Base-by-base conservation (phyloP, 2,797 vertebrate genomes). In the Oryzias sinensis region DNA sequence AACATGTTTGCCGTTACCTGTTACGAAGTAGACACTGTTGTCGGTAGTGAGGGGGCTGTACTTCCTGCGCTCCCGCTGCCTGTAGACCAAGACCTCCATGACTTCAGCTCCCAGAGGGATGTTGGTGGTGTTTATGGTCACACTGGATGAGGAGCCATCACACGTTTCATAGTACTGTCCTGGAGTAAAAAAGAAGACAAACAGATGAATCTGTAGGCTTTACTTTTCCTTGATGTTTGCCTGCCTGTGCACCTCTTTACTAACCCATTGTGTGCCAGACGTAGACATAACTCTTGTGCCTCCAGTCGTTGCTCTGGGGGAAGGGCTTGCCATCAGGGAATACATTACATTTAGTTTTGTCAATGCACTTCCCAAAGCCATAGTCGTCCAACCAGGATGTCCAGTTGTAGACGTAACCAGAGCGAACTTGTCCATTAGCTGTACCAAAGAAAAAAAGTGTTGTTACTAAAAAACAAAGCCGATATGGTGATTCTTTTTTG, bases 241-340 rank as follows among this genome's bases (percentile, higher is more conserved):
- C 5, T 0, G 14, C 17, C 4, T 25, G 9, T 1, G 20, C 20
- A 41, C 18, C 5, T 18, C 3, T 51, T 2, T 2, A 54, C 43
- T 84, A 59, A 97, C 97, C 95, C 69, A 92, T 89, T 0, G 94
- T 92, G 77, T 95, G 95, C 90, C 97, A 99, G 33, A 97, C 76
- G 0, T 97, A 99, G 79, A 99, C 86, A 5, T 97, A 98, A 59
- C 89, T 90, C 69, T 86, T 91, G 60, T 69, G 92, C 25, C 88
- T 91, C 94, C 95, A 93, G 67, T 93, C 89, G 0, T 83, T 89
- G 65, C 82, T 85, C 70, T 83, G 91, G 37, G 93, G 94, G 76
- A 98, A 97, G 9, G 93, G 91, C 74, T 69, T 94, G 42, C 95
- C 93, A 0, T 98, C 96, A 0, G 97, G 97, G 74, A 97, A 98